Base-by-base conservation (phyloP, 2,797 vertebrate species). In the Tadarida brasiliensis region DNA sequence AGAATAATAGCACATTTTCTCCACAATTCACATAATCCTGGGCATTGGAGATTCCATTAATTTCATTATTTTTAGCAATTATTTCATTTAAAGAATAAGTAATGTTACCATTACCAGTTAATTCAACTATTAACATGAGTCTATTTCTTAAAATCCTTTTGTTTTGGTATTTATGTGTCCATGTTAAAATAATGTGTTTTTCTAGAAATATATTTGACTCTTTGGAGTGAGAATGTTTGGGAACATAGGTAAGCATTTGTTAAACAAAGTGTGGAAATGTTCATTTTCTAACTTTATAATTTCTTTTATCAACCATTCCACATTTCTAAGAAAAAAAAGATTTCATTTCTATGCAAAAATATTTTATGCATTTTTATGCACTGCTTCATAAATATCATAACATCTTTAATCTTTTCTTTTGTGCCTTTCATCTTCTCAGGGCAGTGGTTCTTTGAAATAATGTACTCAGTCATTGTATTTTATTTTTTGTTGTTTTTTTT, bases 11-110 rank as follows among this genome's bases (percentile, higher is more conserved):
- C 65, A 35, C 16, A 87, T 30, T 76, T 76, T 26, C 49, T 88
- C 68, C 49, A 24, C 22, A 82, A 15, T 84, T 92, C 56, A 56
- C 16, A 68, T 88, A 59, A 59, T 61, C 35, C 56, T 92, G 47
- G 47, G 20, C 30, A 10, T 81, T 91, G 57, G 28, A 68, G 16
- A 93, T 17, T 14, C 7, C 61, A 49, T 84, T 82, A 44, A 87
- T 92, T 91, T 92, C 68, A 92, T 88, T 76, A 84, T 83, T 90
- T 96, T 96, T 63, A 91, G 76, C 35, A 92, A 0, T 77, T 86
- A 61, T n/a, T 95, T 78, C 30, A 87, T 77, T 44, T 67, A 76
- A 76, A 83, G 19, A 82, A 56, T 78, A 19, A 80, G 67, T 86
- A 92, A 26, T 76, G 20, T 93, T 94, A 84, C 30, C 28, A 35